A percentile compares a stretch with the other conserved stretches of the same genome.
Evolutionary conservation across 2,113 vertebrate species (phyloP).

Genomic region (Corythoichthys intestinalis): DNA sequence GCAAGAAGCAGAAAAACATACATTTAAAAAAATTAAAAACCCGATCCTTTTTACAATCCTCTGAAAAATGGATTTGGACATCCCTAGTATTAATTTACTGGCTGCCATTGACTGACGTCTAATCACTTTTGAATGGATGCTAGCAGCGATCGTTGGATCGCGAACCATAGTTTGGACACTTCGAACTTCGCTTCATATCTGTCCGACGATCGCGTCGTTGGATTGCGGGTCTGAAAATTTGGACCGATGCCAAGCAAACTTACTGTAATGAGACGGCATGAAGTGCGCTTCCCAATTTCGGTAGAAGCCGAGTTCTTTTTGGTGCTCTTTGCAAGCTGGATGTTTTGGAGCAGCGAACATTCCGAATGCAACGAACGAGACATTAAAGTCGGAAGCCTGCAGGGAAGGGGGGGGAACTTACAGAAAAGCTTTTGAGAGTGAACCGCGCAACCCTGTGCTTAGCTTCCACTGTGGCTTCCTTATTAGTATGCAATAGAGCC

Average conservation of each 20-base stretch:
- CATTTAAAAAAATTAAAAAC: too few species aligned
- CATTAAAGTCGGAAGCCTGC: slow-evolving; percentile 29
- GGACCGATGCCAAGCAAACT: slow-evolving; percentile 29
- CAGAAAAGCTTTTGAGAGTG: slow-evolving; percentile 55
- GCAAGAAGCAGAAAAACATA: too few species aligned
- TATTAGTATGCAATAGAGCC: slow-evolving; percentile 73
- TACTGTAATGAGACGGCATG: slow-evolving; percentile 40
- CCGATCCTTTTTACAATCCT: too few species aligned
- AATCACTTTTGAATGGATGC: too few species aligned
- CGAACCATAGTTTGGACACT: too few species aligned
- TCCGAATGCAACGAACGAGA: slow-evolving; percentile 11
- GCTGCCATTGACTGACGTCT: too few species aligned
- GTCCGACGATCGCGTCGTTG: too few species aligned
- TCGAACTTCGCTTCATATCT: too few species aligned
- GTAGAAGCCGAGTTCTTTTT: slow-evolving; percentile 21
- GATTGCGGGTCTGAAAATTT: too few species aligned
- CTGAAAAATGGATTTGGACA: too few species aligned
- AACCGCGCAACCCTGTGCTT: slow-evolving; percentile 59
- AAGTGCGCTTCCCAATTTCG: slow-evolving; percentile 39
- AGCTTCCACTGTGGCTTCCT: slow-evolving; percentile 55
- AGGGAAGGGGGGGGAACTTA: slow-evolving; percentile 31
- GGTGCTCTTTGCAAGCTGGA: background rate
- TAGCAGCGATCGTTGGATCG: too few species aligned
- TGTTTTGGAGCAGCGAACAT: slow-evolving; percentile 14
- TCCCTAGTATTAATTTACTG: too few species aligned